Conservation (phyloP, 2,797 vertebrate species). For the Pterois miles region DNA sequence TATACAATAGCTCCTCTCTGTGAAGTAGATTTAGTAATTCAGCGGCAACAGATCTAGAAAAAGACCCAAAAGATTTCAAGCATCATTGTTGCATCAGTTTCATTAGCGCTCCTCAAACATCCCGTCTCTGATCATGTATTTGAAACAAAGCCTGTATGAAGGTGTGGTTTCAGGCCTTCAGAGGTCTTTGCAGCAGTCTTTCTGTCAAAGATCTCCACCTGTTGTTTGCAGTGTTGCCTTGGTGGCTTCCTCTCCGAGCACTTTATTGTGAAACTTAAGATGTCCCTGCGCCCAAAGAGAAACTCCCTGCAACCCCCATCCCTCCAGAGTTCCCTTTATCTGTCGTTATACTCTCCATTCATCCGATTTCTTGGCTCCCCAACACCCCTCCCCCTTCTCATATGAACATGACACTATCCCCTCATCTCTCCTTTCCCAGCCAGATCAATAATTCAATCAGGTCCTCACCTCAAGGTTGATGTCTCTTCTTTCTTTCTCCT, state of each 20-base stretch:
- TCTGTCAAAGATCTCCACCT: conserved; percentile 4
- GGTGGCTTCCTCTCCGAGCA: background rate
- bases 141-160: background rate
- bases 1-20: too few species aligned
- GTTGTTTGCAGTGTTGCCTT: conserved; percentile 15
- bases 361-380: conserved; percentile 20
- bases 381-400: background rate
- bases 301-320: conserved; percentile 25
- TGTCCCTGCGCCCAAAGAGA: conserved; percentile 5
- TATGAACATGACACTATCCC: conserved; percentile 67
- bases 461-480: conserved; percentile 39
- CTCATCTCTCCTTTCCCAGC: conserved; percentile 76
- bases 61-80: background rate
- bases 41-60: too few species aligned
- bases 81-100: background rate
- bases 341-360: conserved; percentile 33
- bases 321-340: background rate
- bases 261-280: conserved; percentile 63
- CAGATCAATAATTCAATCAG: conserved; percentile 81
- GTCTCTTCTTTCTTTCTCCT: conserved; percentile 40
- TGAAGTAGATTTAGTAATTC: too few species aligned
- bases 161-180: background rate
- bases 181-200: background rate
- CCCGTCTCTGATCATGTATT: background rate
- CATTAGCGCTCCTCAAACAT: background rate